These are phyloP conservation scores for Sminthurinus aureus DNA, from an alignment of 2,888 invertebrate species.

Conservation along the genomic window DNA sequence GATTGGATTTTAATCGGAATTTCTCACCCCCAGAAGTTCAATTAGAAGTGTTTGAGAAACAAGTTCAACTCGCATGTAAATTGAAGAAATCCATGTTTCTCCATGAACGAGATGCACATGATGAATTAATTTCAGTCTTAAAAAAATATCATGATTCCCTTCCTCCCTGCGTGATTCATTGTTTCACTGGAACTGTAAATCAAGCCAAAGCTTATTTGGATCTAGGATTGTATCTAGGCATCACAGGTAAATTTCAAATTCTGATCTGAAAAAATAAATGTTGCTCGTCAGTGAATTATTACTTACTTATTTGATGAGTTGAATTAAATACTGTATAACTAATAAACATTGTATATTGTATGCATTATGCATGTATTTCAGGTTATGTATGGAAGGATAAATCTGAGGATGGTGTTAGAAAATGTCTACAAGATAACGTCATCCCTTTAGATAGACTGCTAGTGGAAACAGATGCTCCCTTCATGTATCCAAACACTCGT, in stretches of 20 bases:
- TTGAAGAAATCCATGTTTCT: conserved; percentile 87
- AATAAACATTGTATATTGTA: too few relatives aligned
- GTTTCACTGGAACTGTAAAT: conserved; percentile 87
- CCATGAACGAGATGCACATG: conserved; percentile 91
- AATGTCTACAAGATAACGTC: conserved; percentile 79
- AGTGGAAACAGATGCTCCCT: conserved; percentile 93
- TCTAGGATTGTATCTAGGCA: conserved; percentile 84
- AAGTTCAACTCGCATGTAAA: conserved; percentile 85
- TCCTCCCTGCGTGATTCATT: conserved; percentile 88
- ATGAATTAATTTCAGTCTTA: conserved; percentile 80
- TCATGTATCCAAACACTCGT: conserved; percentile 94
- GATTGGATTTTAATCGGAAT: conserved; percentile 91
- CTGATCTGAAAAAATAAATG: conserved; percentile 6
- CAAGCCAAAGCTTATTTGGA: conserved; percentile 85
- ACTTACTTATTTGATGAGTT: too few relatives aligned
- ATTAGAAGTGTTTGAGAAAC: conserved; percentile 82
- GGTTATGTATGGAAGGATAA: conserved; percentile 91
- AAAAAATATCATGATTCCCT: conserved; percentile 68
- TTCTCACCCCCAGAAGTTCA: conserved; percentile 91
- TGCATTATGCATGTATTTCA: too few relatives aligned
- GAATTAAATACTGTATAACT: background rate
- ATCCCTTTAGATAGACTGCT: conserved; percentile 84
- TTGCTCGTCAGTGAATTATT: too few relatives aligned
- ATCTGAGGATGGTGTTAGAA: conserved; percentile 86
- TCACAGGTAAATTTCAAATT: conserved; percentile 70